A percentile compares a stretch with the other conserved stretches of the same genome.
Evolutionary conservation across 2,113 vertebrate species (phyloP).

Genomic region (Romanogobio albipinnatus): DNA sequence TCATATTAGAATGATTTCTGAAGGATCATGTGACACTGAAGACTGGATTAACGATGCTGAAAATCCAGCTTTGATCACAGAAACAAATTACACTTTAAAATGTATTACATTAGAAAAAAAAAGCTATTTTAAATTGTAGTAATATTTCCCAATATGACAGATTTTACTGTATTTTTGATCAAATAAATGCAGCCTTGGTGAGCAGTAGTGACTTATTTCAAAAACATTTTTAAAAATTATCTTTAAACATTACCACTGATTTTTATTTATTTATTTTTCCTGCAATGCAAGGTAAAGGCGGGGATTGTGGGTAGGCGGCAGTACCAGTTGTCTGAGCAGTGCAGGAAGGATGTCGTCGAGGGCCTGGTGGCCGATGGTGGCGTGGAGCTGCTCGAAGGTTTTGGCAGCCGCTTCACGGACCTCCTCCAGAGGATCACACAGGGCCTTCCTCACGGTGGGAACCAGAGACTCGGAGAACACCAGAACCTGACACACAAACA

Average conservation of each 20-base stretch:
- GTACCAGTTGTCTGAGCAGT: slow-evolving; percentile 93
- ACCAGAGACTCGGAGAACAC: slow-evolving; percentile 96
- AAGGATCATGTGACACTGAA: not conserved
- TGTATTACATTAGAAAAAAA: not conserved
- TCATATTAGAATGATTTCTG: not conserved
- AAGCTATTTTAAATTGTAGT: not conserved
- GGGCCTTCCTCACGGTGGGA: slow-evolving; percentile 93
- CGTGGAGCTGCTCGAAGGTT: slow-evolving; percentile 97
- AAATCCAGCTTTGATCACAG: not conserved
- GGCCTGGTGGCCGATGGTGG: slow-evolving; percentile 96
- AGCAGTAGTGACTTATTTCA: not conserved
- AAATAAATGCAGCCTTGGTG: not conserved
- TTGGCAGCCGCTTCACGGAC: slow-evolving; percentile 96
- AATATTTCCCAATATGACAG: not conserved
- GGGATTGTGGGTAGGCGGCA: slow-evolving; percentile 25
- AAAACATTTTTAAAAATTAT: not conserved
- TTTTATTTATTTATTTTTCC: not conserved
- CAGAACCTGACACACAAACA: slow-evolving; percentile 81
- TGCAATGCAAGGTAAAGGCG: not conserved
- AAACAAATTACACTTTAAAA: not conserved
- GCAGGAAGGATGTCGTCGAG: slow-evolving; percentile 95
- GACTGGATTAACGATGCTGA: not conserved
- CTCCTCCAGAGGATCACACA: slow-evolving; percentile 95
- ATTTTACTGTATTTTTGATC: not conserved
- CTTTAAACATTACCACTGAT: not conserved